These are phyloP conservation scores for Chrosomus eos DNA, from an alignment of 2,797 vertebrate species.

Conservation along the genomic window DNA sequence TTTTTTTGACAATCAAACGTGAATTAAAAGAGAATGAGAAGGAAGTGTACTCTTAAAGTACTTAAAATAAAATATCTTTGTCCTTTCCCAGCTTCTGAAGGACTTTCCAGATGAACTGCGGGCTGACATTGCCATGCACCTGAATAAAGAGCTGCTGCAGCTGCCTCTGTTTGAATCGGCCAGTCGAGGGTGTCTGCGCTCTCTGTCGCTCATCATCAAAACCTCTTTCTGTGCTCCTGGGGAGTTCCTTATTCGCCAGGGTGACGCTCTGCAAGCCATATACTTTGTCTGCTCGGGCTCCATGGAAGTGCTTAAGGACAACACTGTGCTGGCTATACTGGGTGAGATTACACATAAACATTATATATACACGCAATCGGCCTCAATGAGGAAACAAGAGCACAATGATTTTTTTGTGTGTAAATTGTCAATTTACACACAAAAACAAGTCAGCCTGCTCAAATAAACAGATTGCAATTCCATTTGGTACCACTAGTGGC, in stretches of 20 bases:
- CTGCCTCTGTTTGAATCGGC: slow-evolving; percentile 93
- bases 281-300: slow-evolving; percentile 98
- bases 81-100: slow-evolving; percentile 86
- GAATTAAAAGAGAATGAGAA: not conserved
- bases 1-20: not conserved
- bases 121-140: slow-evolving; percentile 98
- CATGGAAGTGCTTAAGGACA: slow-evolving; percentile 97
- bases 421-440: too few species aligned
- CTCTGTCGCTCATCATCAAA: slow-evolving; percentile 97
- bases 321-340: slow-evolving; percentile 94
- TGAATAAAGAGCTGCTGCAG: slow-evolving; percentile 98
- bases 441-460: not conserved
- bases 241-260: slow-evolving; percentile 95
- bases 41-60: not conserved
- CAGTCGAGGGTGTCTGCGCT: slow-evolving; percentile 95
- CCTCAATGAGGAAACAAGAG: not conserved
- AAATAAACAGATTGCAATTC: slow-evolving; percentile 4
- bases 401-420: not conserved
- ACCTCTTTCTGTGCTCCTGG: slow-evolving; percentile 97
- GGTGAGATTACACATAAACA: slow-evolving; percentile 76
- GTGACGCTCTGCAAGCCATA: slow-evolving; percentile 95
- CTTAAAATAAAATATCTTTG: not conserved
- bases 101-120: slow-evolving; percentile 97
- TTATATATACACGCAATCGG: not conserved
- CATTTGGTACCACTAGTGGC: not conserved